Evolutionary conservation across 2,888 invertebrate genomes (phyloP), one percentile per base, ranked within the genome.

Genomic region (Gari tellinella): DNA sequence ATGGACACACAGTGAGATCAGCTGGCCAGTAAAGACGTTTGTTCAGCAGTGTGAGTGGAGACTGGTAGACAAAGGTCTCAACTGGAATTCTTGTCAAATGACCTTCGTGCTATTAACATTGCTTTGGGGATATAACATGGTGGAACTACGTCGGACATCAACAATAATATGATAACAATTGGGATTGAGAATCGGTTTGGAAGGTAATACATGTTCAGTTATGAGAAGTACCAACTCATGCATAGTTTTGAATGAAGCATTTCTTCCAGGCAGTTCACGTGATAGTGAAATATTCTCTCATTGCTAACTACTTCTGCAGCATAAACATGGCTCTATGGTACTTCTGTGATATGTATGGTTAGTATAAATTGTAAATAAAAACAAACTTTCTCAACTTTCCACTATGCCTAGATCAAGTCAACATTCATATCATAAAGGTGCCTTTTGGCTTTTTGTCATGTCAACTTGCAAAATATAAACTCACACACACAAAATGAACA

Each of bases 161-260:
- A 31, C 10, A 31, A 31, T 31, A 31, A 31, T 31, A 31, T n/a
- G n/a, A n/a, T 31, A 31, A 31, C 31, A 31, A 31, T 31, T 31
- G 31, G 31, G 31, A 31, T 31, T 31, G 31, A 69, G 58, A 69
- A 57, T 46, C 56, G 63, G 69, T 63, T 51, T 45, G 63, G 69
- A 58, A 69, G 58, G 63, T 58, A 63, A 69, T 61, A 63, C 45
- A 51, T 48, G 40, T 57, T 63, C 41, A 62, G 31, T 68, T 41
- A 62, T 43, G 26, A 19, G 38, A 68, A 48, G 67, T 43, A 69
- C 63, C 69, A 58, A 69, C 52, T 31, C 63, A 69, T 69, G 69
- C 63, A 69, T 69, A 69, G 69, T 56, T 53, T 56, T 62, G 31
- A 31, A 31, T 31, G 31, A 31, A 31, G n/a, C 31, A 17, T 52